Conservation (phyloP, 2,797 vertebrate species). For the Darevskia nairensis region DNA sequence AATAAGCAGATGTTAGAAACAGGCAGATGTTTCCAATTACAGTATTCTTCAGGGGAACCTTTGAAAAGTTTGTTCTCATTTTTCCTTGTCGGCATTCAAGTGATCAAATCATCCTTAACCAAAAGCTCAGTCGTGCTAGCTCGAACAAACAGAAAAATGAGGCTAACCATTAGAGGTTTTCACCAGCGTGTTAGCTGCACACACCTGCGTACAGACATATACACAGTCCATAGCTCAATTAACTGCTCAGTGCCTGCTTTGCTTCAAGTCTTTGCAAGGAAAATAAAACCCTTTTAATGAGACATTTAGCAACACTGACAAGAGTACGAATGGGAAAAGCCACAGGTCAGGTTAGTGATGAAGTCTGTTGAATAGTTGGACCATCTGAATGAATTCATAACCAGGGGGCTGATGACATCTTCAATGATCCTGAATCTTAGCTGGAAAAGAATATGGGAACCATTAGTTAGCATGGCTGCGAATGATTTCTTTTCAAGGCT, state of each 20-base stretch:
- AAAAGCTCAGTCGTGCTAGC: not conserved
- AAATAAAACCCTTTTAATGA: not conserved
- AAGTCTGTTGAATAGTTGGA: not conserved
- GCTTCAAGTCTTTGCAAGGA: not conserved
- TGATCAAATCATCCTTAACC: not conserved
- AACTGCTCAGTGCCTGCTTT: not conserved
- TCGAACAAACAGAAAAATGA: not conserved
- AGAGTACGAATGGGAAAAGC: not conserved
- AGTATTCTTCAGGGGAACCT: not conserved
- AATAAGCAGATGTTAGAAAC: not conserved
- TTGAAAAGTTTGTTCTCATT: not conserved
- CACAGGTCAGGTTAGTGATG: not conserved
- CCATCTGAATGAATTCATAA: not conserved
- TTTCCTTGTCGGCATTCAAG: not conserved
- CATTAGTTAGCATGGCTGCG: not conserved
- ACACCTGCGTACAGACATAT: not conserved
- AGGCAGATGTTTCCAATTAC: not conserved
- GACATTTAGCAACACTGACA: not conserved
- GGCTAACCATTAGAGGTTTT: not conserved
- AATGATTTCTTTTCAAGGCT: not conserved
- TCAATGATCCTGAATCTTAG: not conserved
- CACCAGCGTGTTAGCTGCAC: not conserved
- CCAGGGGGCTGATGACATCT: too few species aligned
- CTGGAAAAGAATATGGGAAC: not conserved
- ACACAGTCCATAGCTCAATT: not conserved